Evolutionary conservation across 1,140 invertebrate genomes (phyloP).

Genomic region (Heliconius melpomene): DNA sequence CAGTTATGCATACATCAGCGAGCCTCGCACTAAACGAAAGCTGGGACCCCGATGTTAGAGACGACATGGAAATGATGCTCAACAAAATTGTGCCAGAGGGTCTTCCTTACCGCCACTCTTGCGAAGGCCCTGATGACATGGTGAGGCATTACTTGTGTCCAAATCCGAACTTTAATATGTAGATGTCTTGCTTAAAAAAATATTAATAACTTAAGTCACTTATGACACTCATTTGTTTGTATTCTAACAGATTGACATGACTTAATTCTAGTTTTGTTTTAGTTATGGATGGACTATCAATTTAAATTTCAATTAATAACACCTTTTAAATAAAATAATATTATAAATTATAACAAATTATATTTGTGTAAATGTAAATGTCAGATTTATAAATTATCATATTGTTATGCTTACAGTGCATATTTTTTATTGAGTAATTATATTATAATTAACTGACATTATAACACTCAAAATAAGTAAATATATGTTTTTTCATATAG

Average conservation of each 20-base stretch:
- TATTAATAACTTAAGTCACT: neutral
- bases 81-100: slow-evolving; percentile 99
- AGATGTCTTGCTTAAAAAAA: neutral
- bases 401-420: neutral
- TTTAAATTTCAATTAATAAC: neutral
- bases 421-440: neutral
- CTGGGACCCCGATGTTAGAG: slow-evolving; percentile 98
- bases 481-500: neutral
- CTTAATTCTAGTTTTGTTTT: slow-evolving; percentile 25
- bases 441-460: neutral
- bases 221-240: slow-evolving; percentile 27
- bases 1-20: slow-evolving; percentile 98
- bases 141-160: slow-evolving; percentile 81
- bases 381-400: neutral
- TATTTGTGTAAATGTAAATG: slow-evolving; percentile 8
- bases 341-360: neutral
- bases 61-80: slow-evolving; percentile 99
- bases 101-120: slow-evolving; percentile 96
- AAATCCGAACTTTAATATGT: neutral
- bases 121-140: slow-evolving; percentile 99
- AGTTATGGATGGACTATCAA: neutral
- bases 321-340: neutral
- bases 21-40: slow-evolving; percentile 98
- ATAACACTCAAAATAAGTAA: neutral
- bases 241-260: slow-evolving; percentile 15